phyloP scores from a whole-genome alignment of 2,797 vertebrate genomes.

The Pipistrellus kuhlii region DNA sequence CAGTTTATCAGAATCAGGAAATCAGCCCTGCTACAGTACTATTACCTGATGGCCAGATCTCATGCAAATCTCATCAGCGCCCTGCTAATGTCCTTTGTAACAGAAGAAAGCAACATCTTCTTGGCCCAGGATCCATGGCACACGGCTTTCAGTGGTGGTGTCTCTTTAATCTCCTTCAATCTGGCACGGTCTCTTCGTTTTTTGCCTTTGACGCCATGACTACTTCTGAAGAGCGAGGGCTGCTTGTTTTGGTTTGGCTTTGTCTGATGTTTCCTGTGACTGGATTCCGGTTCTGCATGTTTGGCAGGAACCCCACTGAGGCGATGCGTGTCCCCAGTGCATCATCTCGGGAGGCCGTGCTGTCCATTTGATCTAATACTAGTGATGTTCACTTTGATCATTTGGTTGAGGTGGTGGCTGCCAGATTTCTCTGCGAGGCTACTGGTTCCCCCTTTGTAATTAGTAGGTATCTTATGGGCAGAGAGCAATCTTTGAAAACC shows the following conservation, averaged over 20 bases:
- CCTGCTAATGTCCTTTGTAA: slow-evolving; percentile 17
- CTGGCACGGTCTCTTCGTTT: neutral
- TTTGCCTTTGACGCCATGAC: neutral
- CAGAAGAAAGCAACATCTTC: neutral
- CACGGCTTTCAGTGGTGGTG: neutral
- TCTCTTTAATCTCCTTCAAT: neutral
- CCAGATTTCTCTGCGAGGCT: neutral
- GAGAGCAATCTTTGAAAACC: neutral
- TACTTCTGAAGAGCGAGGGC: neutral
- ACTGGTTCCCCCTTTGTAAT: neutral
- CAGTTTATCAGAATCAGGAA: slow-evolving; percentile 25
- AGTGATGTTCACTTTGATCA: neutral
- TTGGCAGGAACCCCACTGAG: neutral
- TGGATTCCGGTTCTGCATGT: neutral
- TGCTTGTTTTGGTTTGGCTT: slow-evolving; percentile 16
- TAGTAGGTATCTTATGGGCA: neutral
- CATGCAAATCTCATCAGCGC: slow-evolving; percentile 51
- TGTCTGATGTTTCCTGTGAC: neutral
- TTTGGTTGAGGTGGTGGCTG: neutral
- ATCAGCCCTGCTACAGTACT: slow-evolving; percentile 20
- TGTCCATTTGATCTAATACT: neutral
- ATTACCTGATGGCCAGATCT: slow-evolving; percentile 34
- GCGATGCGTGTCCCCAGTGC: neutral
- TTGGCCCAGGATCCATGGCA: neutral
- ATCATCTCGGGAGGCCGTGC: neutral